phyloP scores from a whole-genome alignment of 1,140 invertebrate genomes.

The Augochlora pura region DNA sequence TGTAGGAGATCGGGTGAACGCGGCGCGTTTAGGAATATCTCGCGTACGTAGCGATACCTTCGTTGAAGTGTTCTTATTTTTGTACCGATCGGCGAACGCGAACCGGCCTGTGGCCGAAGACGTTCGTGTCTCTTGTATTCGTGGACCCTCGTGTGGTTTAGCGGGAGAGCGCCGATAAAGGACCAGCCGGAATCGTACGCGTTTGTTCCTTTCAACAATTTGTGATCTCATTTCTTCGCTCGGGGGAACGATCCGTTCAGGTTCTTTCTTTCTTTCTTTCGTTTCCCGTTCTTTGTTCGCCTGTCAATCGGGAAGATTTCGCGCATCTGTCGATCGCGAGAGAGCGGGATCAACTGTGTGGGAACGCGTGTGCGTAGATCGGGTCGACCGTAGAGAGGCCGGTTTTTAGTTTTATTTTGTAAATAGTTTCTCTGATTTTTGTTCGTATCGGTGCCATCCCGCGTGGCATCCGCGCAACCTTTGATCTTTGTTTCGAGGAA shows the following conservation, averaged over 20 bases:
- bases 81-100: slow-evolving; percentile 44
- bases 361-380: too few species aligned
- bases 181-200: slow-evolving; percentile 36
- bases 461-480: too few species aligned
- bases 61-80: slow-evolving; percentile 58
- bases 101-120: not conserved
- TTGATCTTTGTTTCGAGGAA: too few species aligned
- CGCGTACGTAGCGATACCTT: slow-evolving; percentile 45
- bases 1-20: slow-evolving; percentile 34
- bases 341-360: too few species aligned
- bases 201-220: slow-evolving; percentile 47
- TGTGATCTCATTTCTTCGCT: slow-evolving; percentile 64
- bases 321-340: too few species aligned
- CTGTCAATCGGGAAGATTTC: too few species aligned
- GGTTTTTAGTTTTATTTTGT: too few species aligned
- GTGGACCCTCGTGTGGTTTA: not conserved
- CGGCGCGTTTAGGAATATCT: slow-evolving; percentile 51
- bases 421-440: too few species aligned
- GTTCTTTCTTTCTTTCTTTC: not conserved
- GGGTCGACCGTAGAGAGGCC: too few species aligned
- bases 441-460: too few species aligned
- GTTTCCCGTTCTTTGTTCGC: too few species aligned
- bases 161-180: not conserved
- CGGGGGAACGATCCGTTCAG: not conserved
- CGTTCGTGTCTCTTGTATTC: not conserved